phyloP scores from a whole-genome alignment of 2,113 vertebrate genomes.

The Grallaria varia region DNA sequence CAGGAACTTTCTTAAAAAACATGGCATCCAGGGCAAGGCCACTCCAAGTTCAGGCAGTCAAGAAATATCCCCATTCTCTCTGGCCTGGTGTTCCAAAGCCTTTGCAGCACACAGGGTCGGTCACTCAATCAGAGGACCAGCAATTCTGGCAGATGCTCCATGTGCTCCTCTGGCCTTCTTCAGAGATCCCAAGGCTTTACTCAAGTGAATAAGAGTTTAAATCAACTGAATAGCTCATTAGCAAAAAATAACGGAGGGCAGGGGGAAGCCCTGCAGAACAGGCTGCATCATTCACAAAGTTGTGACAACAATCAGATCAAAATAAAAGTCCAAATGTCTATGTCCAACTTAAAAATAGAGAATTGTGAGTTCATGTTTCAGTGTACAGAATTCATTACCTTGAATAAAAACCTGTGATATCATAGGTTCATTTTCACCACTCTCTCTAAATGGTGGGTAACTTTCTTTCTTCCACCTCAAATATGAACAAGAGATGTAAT shows the following conservation, averaged over 20 bases:
- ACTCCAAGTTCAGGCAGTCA: neutral
- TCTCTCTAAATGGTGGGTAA: neutral
- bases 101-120: constrained; percentile 18
- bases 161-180: constrained; percentile 34
- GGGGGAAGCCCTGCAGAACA: neutral
- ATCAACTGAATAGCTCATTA: constrained; percentile 9
- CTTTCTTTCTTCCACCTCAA: neutral
- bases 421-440: neutral
- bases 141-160: constrained; percentile 45
- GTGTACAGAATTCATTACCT: neutral
- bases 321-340: neutral
- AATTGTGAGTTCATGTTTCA: neutral
- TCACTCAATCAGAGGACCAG: constrained; percentile 19
- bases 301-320: neutral
- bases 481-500: neutral
- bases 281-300: neutral
- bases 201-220: constrained; percentile 25
- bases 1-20: neutral
- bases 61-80: neutral
- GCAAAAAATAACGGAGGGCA: neutral
- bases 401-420: neutral
- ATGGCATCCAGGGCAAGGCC: constrained; percentile 17
- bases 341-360: neutral
- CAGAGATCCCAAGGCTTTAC: constrained; percentile 31
- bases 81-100: neutral